Evolutionary conservation across 1,140 invertebrate species (phyloP).

Genomic region (Apocrypta bakeri): DNA sequence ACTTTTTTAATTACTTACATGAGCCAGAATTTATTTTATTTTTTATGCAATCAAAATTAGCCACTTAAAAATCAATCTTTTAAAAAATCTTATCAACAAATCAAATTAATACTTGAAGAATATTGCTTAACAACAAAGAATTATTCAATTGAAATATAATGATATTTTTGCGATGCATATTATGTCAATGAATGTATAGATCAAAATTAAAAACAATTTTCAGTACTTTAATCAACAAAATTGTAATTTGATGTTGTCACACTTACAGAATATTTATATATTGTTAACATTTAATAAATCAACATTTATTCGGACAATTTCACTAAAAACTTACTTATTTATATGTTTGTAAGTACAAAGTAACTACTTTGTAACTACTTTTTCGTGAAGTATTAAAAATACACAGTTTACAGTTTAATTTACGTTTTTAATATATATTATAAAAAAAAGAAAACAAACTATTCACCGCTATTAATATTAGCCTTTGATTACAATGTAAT

Average conservation of each 20-base stretch:
- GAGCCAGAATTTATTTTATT: background rate
- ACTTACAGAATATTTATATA: constrained; percentile 40
- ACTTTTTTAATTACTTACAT: constrained; percentile 1
- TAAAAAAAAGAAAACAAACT: background rate
- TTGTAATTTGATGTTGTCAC: constrained; percentile 20
- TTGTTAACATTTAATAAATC: constrained; percentile 28
- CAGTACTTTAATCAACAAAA: constrained; percentile 22
- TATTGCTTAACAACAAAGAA: background rate
- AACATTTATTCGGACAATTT: constrained; percentile 28
- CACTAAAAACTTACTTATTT: background rate
- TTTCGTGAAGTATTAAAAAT: background rate
- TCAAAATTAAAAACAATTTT: background rate
- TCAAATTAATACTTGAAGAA: background rate
- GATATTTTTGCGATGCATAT: background rate
- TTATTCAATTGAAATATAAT: background rate
- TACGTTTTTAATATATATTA: background rate
- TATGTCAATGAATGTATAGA: background rate
- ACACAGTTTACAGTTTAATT: constrained; percentile 16
- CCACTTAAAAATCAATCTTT: background rate
- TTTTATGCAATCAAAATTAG: background rate
- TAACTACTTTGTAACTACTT: background rate
- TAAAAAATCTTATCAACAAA: background rate
- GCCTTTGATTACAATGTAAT: background rate
- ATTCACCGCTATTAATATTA: constrained; percentile 10
- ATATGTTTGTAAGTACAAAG: constrained; percentile 1